These are phyloP conservation scores for Agrotis clavis DNA, from an alignment of 2,888 invertebrate genomes.

Conservation along the genomic window DNA sequence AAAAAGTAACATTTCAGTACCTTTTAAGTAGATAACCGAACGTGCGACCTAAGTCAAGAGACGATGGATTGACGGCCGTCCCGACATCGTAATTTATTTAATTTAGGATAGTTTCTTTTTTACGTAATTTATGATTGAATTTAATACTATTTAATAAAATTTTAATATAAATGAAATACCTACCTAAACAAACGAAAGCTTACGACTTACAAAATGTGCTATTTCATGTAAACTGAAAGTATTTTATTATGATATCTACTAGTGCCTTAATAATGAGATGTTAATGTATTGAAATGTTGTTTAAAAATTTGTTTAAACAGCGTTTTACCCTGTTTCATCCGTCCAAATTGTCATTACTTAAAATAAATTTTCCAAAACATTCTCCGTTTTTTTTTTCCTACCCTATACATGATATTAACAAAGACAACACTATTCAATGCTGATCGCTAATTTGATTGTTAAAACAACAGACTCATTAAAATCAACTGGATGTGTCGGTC, in stretches of 20 bases:
- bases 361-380: constrained; percentile 82
- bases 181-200: constrained; percentile 79
- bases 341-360: constrained; percentile 87
- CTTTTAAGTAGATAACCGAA: constrained; percentile 90
- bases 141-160: constrained; percentile 86
- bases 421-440: constrained; percentile 33
- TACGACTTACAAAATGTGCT: constrained; percentile 80
- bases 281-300: constrained; percentile 76
- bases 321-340: constrained; percentile 76
- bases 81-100: constrained; percentile 91
- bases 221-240: constrained; percentile 80
- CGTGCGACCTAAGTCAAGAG: constrained; percentile 91
- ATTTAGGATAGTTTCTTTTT: constrained; percentile 86
- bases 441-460: constrained; percentile 34
- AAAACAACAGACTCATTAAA: constrained; percentile 39
- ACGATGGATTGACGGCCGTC: constrained; percentile 91
- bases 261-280: constrained; percentile 83
- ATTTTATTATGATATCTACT: constrained; percentile 77
- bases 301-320: constrained; percentile 65
- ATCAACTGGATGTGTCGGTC: constrained; percentile 28
- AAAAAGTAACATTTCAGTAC: constrained; percentile 89
- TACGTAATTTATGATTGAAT: constrained; percentile 88
- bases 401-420: constrained; percentile 1
- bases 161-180: constrained; percentile 82
- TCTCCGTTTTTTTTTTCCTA: constrained; percentile 62